A percentile compares a stretch with the other conserved stretches of the same genome.
phyloP scores from a whole-genome alignment of 2,888 invertebrate species.

The Zele albiditarsus region DNA sequence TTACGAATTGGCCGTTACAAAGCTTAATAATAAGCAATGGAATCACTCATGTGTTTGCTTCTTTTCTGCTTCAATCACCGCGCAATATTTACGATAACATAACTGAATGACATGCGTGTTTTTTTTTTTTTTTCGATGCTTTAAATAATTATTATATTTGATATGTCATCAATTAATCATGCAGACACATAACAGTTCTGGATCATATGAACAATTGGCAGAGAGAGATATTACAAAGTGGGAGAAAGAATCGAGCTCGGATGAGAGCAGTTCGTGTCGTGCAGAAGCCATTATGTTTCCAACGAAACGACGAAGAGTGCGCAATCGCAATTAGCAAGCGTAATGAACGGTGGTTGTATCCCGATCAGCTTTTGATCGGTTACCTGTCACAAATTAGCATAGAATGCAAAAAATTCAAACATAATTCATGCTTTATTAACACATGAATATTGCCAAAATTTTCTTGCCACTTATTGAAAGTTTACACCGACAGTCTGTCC shows the following conservation, averaged over 20 bases:
- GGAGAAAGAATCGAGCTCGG: conserved; percentile 24
- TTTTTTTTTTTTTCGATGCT: conserved; percentile 3
- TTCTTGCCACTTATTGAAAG: background rate
- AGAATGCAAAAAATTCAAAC: background rate
- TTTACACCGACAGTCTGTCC: background rate
- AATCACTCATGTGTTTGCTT: background rate
- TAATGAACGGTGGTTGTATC: background rate
- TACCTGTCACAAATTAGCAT: background rate
- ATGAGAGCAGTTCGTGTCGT: conserved; percentile 22
- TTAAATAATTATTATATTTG: conserved; percentile 19
- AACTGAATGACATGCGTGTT: background rate
- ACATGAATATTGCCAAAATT: conserved; percentile 1
- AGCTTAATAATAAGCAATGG: background rate
- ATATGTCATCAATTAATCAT: conserved; percentile 28
- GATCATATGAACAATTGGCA: conserved; percentile 47
- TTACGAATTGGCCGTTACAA: background rate
- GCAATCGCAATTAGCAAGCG: background rate
- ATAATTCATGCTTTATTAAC: background rate
- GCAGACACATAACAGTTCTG: conserved; percentile 46
- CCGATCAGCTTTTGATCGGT: background rate
- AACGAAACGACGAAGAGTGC: conserved; percentile 17
- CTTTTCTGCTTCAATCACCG: background rate
- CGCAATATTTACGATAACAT: background rate
- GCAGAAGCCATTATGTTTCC: background rate
- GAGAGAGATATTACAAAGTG: conserved; percentile 41